Conservation (phyloP, 2,797 vertebrate species). For the Sebastolobus alascanus region DNA sequence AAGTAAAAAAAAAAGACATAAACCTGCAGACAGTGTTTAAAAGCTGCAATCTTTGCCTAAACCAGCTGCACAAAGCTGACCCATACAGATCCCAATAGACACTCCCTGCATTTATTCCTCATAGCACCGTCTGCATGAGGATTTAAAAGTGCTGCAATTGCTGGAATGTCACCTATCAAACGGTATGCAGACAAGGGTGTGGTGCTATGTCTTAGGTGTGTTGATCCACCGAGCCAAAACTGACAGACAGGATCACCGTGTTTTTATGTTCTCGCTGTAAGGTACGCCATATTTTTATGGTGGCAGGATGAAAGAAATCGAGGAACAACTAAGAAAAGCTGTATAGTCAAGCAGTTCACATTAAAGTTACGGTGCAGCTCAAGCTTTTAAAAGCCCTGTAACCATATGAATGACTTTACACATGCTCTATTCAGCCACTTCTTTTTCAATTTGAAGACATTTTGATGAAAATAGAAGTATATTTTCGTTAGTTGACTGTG, state of each 20-base stretch:
- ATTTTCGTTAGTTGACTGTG: constrained; percentile 46
- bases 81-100: not conserved
- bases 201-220: not conserved
- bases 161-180: not conserved
- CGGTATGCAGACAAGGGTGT: not conserved
- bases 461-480: constrained; percentile 27
- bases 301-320: not conserved
- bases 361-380: not conserved
- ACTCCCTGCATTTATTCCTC: not conserved
- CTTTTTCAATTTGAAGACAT: constrained; percentile 12
- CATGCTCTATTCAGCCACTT: not conserved
- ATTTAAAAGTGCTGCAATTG: not conserved
- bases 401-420: not conserved
- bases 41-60: not conserved
- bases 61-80: not conserved
- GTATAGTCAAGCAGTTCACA: not conserved
- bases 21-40: not conserved
- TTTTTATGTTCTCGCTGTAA: not conserved
- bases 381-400: constrained; percentile 14
- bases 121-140: not conserved
- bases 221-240: not conserved
- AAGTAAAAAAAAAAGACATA: not conserved
- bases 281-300: not conserved
- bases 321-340: not conserved
- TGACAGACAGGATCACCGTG: not conserved